Evolutionary conservation across 2,113 vertebrate genomes (phyloP), one percentile per base, ranked within the genome.

Genomic region (Anas platyrhynchos): DNA sequence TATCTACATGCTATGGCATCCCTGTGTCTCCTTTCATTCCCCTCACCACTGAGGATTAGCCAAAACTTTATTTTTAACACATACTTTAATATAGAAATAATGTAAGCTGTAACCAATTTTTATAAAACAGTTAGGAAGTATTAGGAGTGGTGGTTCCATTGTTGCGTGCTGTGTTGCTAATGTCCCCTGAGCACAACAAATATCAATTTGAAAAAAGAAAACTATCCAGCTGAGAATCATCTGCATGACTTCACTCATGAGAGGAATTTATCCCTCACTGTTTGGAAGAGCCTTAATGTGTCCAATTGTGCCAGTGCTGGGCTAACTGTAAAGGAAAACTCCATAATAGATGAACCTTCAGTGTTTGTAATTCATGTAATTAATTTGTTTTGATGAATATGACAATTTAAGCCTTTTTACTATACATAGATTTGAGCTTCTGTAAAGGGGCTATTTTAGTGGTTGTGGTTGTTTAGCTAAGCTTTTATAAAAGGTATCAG

Each of bases 351-450:
- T 34, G 76, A 96, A 79, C 54, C 17, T 63, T 84, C 38, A 69
- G n/a, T 81, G 62, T 75, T 90, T 88, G 67, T 74, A 52, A 84
- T 94, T 94, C 3, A 11, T 69, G 79, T 79, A 86, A 50, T 95
- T 78, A 75, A 78, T 88, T 79, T 36, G 41, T 71, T 84, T 68
- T 85, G 89, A 86, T 81, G 79, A 77, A 59, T 67, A 61, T 0
- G 3, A 20, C 23, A 81, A 83, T 94, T 92, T 12, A 81, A 84
- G 46, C 12, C 8, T 16, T 85, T 94, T 80, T 34, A 56, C 13
- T 23, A 34, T 63, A 44, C 41, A 29, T 31, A 90, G 78, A 79
- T 85, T 67, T 79, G 58, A 86, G 66, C 41, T 16, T 71, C 54
- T 94, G 31, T 82, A 59, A 73, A 80, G 73, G 86, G 26, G 13